Conservation (phyloP, 2,113 vertebrate genomes). For the Rousettus leschenaultii region DNA sequence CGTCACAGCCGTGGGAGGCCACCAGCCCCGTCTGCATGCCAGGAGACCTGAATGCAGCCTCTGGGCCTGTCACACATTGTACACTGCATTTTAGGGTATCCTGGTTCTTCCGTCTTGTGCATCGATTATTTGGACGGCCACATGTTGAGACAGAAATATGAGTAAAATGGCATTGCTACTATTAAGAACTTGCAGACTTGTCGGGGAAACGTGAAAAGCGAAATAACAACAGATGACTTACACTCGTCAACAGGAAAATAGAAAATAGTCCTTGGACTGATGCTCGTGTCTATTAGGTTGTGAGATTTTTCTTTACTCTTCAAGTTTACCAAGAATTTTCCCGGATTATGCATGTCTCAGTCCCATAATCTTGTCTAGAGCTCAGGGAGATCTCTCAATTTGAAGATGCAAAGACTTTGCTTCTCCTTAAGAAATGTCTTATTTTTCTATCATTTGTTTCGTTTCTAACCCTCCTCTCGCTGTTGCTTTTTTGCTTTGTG, state of each 20-base stretch:
- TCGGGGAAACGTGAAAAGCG: neutral
- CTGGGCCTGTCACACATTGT: neutral
- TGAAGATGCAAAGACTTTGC: neutral
- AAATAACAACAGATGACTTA: neutral
- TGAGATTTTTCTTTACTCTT: neutral
- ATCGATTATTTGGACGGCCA: neutral
- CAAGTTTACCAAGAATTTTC: neutral
- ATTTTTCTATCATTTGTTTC: neutral
- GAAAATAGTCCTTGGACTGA: neutral
- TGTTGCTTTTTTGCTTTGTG: neutral
- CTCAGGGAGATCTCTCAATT: neutral
- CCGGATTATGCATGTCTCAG: neutral
- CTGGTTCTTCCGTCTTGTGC: neutral
- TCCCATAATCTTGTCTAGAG: neutral
- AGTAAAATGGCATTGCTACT: neutral
- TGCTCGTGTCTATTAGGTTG: neutral
- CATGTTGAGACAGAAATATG: neutral
- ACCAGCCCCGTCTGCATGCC: neutral
- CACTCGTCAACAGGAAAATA: neutral
- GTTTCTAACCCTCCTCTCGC: neutral
- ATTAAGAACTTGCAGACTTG: neutral
- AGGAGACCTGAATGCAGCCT: no score
- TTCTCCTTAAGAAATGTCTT: neutral
- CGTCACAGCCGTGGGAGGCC: neutral
- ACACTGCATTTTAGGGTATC: neutral